phyloP scores from a whole-genome alignment of 1,140 invertebrate species.

The Dufourea novaeangliae region DNA sequence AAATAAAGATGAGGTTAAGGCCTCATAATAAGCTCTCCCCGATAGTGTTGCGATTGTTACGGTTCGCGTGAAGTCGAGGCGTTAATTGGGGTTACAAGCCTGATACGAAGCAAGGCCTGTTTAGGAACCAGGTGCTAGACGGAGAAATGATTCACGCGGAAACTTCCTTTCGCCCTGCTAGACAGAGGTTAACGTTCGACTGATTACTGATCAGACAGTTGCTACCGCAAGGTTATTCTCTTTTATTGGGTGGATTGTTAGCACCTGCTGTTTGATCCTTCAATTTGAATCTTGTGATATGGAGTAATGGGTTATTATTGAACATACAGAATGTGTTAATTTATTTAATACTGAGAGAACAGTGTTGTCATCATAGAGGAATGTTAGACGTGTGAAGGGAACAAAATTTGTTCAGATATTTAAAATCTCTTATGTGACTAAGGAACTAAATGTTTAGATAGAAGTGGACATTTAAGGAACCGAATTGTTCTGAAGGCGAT shows the following conservation, averaged over 20 bases:
- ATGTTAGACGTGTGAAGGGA: no score
- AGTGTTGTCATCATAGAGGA: no score
- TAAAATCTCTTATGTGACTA: no score
- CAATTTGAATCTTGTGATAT: background rate
- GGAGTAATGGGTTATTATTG: background rate
- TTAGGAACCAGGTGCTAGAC: conserved; percentile 57
- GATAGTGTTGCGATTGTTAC: conserved; percentile 50
- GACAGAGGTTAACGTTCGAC: background rate
- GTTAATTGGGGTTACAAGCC: conserved; percentile 64
- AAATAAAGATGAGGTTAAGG: conserved; percentile 28
- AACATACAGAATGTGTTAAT: background rate
- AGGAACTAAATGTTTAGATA: no score
- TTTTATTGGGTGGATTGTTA: background rate
- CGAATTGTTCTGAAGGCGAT: no score
- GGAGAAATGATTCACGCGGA: conserved; percentile 20
- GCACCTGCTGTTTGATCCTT: background rate
- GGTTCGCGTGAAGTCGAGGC: conserved; percentile 53
- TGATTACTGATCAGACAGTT: conserved; percentile 3
- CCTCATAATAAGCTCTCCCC: no score
- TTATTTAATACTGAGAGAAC: background rate
- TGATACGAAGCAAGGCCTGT: conserved; percentile 52
- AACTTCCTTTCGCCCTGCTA: conserved; percentile 26
- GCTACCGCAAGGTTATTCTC: background rate
- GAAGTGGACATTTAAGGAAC: no score
- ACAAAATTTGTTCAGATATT: no score